Base-by-base conservation (phyloP, 2,888 invertebrate genomes). In the Brachypalpus laphriformis region DNA sequence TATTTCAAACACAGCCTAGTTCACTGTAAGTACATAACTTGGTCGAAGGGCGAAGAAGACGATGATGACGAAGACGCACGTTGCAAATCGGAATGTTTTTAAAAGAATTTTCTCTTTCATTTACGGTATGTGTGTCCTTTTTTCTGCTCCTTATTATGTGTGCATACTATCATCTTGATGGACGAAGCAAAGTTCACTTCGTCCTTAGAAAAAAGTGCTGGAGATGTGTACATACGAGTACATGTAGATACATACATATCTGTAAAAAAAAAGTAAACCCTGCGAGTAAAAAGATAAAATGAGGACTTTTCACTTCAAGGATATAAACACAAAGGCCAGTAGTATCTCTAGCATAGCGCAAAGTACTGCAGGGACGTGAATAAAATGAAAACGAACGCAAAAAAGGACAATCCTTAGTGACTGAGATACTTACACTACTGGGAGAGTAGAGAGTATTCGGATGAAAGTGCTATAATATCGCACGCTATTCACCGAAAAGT, bases 201-300 rank as follows among this genome's bases (percentile, higher is more conserved):
- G 47, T 70, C 57, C 11, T 14, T 16, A 40, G 20, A 3, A 45
- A 49, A 63, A 31, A 20, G 25, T 2, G 22, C 16, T 34, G 9
- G 11, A 49, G 25, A 20, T 31, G 40, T 18, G n/a, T n/a, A n/a
- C n/a, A n/a, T n/a, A n/a, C n/a, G n/a, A 3, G 31, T n/a, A 37
- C n/a, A 14, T n/a, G 3, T 11, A 37, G 1, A 4, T 14, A 40
- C 1, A 14, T 14, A 40, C 6, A 14, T 40, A 66, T 45, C 54
- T 54, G 25, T 25, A 7, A 7, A 54, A 65, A 47, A 75, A 61
- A 85, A 75, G 80, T 47, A 70, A 85, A 70, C 63, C 56, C 72
- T 78, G 74, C 47, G 3, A 70, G 68, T 70, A 61, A 54, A 65
- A 75, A 70, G 80, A 85, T 71, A 81, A 85, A 85, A 85, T 75